Conservation (phyloP, 64 coral and sea anemone genomes). For the Trachythela sp. region DNA sequence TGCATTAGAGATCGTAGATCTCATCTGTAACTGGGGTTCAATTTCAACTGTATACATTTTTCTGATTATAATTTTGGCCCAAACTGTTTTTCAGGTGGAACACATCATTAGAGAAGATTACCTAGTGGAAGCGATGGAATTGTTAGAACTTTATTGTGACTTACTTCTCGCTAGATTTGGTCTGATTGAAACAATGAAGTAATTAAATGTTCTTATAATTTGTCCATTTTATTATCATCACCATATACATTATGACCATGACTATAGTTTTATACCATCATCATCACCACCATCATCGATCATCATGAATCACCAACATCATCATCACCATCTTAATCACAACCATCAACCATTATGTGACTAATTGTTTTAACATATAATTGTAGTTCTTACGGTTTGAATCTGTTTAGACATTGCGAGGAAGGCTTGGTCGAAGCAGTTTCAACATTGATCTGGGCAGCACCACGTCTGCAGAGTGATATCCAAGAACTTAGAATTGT, state of each 20-base stretch:
- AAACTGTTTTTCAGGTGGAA: conserved; percentile 59
- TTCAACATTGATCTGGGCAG: conserved; percentile 80
- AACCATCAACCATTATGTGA: too few species aligned
- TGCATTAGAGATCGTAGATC: too few species aligned
- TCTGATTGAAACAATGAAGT: conserved; percentile 90
- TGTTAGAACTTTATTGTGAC: conserved; percentile 84
- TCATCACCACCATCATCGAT: too few species aligned
- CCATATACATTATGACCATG: neutral
- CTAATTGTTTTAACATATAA: too few species aligned
- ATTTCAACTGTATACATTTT: too few species aligned
- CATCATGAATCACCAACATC: too few species aligned
- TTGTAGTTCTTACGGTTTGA: neutral
- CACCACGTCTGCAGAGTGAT: conserved; percentile 84
- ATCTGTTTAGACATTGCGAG: conserved; percentile 67
- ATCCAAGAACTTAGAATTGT: conserved; percentile 78
- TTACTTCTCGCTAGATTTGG: conserved; percentile 93
- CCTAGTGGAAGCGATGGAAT: conserved; percentile 82
- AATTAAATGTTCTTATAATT: conserved; percentile 10
- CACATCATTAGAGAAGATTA: conserved; percentile 97
- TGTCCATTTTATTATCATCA: neutral
- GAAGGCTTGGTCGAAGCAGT: conserved; percentile 98
- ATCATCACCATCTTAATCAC: too few species aligned
- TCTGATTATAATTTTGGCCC: too few species aligned
- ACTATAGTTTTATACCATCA: neutral
- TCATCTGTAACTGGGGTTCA: too few species aligned